These are phyloP conservation scores for Mus minutoides DNA, from an alignment of 2,797 vertebrate genomes.

Conservation along the genomic window DNA sequence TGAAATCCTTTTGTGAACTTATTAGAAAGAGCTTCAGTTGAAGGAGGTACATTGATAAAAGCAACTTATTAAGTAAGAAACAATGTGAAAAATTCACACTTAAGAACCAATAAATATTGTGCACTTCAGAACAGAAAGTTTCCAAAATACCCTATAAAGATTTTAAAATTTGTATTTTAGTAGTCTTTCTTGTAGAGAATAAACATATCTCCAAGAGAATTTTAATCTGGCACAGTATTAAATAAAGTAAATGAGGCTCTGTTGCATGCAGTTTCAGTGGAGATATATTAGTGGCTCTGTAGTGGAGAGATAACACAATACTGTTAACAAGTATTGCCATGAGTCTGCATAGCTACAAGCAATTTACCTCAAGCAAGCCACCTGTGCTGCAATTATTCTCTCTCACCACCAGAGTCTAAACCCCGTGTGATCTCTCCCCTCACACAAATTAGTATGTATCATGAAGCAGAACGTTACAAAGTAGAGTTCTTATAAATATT, in stretches of 20 bases:
- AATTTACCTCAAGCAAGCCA: slow-evolving; percentile 75
- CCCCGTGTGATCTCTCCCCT: background rate
- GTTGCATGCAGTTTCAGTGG: slow-evolving; percentile 52
- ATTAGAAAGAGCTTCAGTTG: slow-evolving; percentile 26
- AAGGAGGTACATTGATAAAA: background rate
- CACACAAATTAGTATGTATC: slow-evolving; percentile 36
- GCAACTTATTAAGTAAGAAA: slow-evolving; percentile 28
- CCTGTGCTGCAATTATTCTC: slow-evolving; percentile 29
- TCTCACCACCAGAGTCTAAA: slow-evolving; percentile 47
- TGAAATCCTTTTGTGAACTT: background rate
- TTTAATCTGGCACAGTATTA: slow-evolving; percentile 49
- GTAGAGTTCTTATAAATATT: background rate
- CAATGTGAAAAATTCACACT: background rate
- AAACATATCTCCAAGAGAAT: slow-evolving; percentile 51
- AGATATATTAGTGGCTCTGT: slow-evolving; percentile 60
- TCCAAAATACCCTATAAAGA: background rate
- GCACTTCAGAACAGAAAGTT: background rate
- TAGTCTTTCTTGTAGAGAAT: slow-evolving; percentile 28
- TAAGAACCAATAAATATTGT: background rate
- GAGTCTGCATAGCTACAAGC: slow-evolving; percentile 61
- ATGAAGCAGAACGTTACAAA: background rate
- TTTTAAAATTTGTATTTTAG: slow-evolving; percentile 18
- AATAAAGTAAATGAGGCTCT: slow-evolving; percentile 58
- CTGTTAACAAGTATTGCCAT: slow-evolving; percentile 60
- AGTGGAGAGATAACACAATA: slow-evolving; percentile 60